These are phyloP conservation scores for Leptinotarsa lineolata DNA, from an alignment of 1,140 invertebrate genomes.

Conservation along the genomic window DNA sequence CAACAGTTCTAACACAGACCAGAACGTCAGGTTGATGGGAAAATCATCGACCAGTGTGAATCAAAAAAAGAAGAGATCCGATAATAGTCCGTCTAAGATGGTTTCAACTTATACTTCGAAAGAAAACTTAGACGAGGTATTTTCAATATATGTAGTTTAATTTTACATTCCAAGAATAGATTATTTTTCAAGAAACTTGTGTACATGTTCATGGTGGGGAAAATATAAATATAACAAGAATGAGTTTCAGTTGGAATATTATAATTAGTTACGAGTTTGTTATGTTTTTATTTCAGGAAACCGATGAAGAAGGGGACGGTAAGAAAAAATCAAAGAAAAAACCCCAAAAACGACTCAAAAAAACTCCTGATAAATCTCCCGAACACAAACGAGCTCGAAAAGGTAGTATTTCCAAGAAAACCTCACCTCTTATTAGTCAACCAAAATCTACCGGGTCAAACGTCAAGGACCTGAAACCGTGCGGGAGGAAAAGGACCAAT, in stretches of 20 bases:
- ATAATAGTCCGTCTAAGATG: slow-evolving; percentile 46
- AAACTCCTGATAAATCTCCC: neutral
- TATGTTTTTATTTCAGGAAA: slow-evolving; percentile 39
- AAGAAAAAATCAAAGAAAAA: slow-evolving; percentile 36
- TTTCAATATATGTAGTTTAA: neutral
- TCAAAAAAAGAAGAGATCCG: slow-evolving; percentile 39
- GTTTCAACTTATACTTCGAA: slow-evolving; percentile 43
- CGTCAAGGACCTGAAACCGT: slow-evolving; percentile 25
- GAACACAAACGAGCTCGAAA: neutral
- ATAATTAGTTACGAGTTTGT: neutral
- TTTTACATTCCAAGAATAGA: too few relatives aligned
- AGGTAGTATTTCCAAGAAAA: slow-evolving; percentile 2
- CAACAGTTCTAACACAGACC: slow-evolving; percentile 42
- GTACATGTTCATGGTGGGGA: neutral
- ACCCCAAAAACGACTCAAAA: neutral
- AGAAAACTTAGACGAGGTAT: slow-evolving; percentile 50
- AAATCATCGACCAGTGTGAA: slow-evolving; percentile 29
- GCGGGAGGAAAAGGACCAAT: slow-evolving; percentile 33
- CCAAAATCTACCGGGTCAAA: slow-evolving; percentile 10
- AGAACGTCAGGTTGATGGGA: slow-evolving; percentile 42
- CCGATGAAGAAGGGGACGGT: slow-evolving; percentile 46
- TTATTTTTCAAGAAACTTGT: too few relatives aligned
- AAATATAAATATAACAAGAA: neutral
- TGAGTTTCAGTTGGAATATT: too few relatives aligned
- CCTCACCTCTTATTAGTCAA: neutral